A percentile compares a stretch with the other conserved stretches of the same genome.
These are phyloP conservation scores for Phocoena sinus DNA, from an alignment of 2,113 vertebrate species.

Conservation along the genomic window DNA sequence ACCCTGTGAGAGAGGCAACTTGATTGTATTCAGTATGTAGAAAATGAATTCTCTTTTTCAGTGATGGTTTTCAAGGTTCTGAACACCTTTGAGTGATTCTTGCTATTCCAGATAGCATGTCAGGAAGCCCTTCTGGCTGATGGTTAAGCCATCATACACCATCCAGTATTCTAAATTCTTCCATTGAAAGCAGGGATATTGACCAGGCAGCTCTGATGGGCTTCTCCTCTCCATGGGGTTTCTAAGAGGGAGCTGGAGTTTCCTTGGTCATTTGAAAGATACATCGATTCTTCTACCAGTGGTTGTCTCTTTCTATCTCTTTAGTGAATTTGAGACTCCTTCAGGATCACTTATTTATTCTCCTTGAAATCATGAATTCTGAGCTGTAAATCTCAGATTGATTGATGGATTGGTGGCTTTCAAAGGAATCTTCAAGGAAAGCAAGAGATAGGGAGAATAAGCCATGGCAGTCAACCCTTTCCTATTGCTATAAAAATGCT, in stretches of 20 bases:
- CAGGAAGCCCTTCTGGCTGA: neutral
- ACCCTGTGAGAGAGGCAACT: neutral
- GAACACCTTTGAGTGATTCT: neutral
- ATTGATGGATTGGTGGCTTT: neutral
- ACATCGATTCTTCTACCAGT: neutral
- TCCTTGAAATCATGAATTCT: neutral
- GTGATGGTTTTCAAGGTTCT: slow-evolving; percentile 15
- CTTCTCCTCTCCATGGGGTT: neutral
- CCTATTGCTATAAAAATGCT: neutral
- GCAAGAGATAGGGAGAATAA: neutral
- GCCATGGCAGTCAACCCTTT: neutral
- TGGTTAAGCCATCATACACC: neutral
- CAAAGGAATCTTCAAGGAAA: neutral
- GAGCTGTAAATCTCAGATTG: neutral
- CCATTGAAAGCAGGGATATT: neutral
- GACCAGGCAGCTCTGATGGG: neutral
- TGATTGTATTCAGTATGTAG: neutral
- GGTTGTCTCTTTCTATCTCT: neutral
- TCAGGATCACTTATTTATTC: neutral
- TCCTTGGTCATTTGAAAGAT: neutral
- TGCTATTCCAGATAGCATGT: neutral
- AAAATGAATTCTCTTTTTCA: slow-evolving; percentile 7
- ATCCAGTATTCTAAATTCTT: neutral
- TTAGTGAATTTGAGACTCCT: neutral
- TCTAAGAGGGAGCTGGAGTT: neutral